Percentiles rank a stretch among this genome's conserved stretches.
Conservation (phyloP, 2,888 invertebrate genomes). For the Euzetes globulus region DNA sequence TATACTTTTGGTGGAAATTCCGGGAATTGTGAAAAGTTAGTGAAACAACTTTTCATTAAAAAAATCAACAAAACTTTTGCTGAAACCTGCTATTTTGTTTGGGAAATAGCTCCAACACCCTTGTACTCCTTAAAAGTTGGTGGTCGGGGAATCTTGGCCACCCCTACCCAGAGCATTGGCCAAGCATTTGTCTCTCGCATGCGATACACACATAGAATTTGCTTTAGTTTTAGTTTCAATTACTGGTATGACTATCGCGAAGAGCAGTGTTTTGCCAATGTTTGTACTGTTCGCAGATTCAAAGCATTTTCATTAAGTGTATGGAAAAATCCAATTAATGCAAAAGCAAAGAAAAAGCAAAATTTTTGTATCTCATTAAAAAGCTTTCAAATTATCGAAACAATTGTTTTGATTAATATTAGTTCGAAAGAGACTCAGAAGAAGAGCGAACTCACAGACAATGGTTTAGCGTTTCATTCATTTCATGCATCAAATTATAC, state of each 20-base stretch:
- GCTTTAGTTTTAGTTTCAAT: constrained; percentile 19
- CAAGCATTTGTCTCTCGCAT: not conserved
- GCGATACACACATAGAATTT: not conserved
- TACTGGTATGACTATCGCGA: constrained; percentile 4
- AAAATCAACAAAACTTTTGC: too few relatives aligned
- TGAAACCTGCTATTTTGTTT: too few relatives aligned
- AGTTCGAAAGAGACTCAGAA: not conserved
- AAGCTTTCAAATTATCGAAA: constrained; percentile 29
- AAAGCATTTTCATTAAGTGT: constrained; percentile 30
- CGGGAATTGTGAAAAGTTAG: too few relatives aligned
- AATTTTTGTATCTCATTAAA: constrained; percentile 30
- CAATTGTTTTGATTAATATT: constrained; percentile 29
- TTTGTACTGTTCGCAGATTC: constrained; percentile 1
- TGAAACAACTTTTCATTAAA: too few relatives aligned
- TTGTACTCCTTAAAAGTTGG: too few relatives aligned
- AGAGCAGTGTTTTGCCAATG: not conserved
- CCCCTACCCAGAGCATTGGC: constrained; percentile 3
- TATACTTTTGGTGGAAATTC: too few relatives aligned
- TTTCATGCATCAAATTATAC: not conserved
- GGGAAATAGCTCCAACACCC: too few relatives aligned
- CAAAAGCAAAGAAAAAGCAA: constrained; percentile 28
- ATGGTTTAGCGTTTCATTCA: not conserved
- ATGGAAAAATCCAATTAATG: constrained; percentile 29
- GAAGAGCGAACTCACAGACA: not conserved
- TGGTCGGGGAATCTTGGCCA: too few relatives aligned